Evolutionary conservation across 2,797 vertebrate species (phyloP).

Genomic region (Sebastolobus altivelis): DNA sequence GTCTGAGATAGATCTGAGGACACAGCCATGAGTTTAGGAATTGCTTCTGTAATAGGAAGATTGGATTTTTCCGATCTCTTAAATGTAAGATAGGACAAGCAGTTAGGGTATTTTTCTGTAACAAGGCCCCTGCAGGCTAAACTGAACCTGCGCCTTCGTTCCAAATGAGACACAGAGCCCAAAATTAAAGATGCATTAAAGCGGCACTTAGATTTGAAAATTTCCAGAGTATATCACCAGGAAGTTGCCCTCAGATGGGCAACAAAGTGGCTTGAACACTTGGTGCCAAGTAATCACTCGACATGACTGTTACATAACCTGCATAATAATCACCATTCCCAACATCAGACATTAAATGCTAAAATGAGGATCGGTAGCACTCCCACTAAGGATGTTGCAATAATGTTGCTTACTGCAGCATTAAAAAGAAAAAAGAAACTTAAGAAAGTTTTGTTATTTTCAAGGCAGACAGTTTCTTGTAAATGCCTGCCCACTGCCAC

Average conservation of each 20-base stretch:
- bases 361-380: background rate
- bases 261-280: background rate
- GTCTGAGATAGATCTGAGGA: too few relatives aligned
- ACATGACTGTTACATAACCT: background rate
- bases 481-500: background rate
- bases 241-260: background rate
- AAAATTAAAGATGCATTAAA: conserved; percentile 2
- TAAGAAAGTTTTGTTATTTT: background rate
- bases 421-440: background rate
- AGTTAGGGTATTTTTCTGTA: background rate
- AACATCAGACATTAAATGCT: background rate
- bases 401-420: background rate
- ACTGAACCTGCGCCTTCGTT: background rate
- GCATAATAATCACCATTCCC: background rate
- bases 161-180: background rate
- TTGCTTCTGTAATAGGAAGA: background rate
- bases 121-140: background rate
- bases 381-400: background rate
- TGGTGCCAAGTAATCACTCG: background rate
- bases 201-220: background rate
- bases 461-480: background rate
- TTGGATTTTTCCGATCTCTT: background rate
- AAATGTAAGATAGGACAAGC: too few relatives aligned
- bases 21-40: too few relatives aligned
- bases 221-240: background rate